Percentiles rank a stretch among this genome's conserved stretches.
Evolutionary conservation across 2,113 vertebrate genomes (phyloP).

Genomic region (Lepus americanus): DNA sequence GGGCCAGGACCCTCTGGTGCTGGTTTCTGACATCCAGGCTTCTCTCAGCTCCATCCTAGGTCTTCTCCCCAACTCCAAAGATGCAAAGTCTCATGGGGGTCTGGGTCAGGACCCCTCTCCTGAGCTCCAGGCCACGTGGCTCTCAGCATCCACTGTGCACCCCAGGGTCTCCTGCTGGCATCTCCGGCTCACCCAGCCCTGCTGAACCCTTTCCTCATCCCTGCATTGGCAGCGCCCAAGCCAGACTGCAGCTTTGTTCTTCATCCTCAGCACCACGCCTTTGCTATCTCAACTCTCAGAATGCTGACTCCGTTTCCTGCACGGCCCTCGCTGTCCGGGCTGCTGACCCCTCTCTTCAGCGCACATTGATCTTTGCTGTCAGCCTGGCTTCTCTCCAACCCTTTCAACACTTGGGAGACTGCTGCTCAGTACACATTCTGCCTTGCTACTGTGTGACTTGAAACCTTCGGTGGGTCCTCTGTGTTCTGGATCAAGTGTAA

Average conservation of each 20-base stretch:
- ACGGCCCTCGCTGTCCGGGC: too few species aligned
- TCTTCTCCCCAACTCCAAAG: not conserved
- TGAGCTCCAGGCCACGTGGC: not conserved
- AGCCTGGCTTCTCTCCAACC: too few species aligned
- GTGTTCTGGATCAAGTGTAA: too few species aligned
- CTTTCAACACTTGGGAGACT: too few species aligned
- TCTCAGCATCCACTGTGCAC: not conserved
- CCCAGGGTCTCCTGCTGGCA: not conserved
- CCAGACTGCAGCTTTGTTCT: rapidly evolving
- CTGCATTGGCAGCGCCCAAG: not conserved
- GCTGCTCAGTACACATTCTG: too few species aligned
- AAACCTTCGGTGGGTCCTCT: too few species aligned
- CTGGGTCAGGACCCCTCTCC: not conserved
- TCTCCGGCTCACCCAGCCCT: not conserved
- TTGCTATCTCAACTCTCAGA: not conserved
- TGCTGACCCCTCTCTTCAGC: too few species aligned
- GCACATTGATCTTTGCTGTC: too few species aligned
- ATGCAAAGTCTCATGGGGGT: not conserved
- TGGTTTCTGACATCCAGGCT: not conserved
- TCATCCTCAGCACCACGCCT: not conserved
- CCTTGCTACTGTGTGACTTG: too few species aligned
- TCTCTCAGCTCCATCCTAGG: not conserved
- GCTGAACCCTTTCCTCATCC: not conserved
- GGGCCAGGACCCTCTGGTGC: not conserved
- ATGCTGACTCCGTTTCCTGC: too few species aligned